Conservation (phyloP, 2,888 invertebrate species). For the Erannis defoliaria region DNA sequence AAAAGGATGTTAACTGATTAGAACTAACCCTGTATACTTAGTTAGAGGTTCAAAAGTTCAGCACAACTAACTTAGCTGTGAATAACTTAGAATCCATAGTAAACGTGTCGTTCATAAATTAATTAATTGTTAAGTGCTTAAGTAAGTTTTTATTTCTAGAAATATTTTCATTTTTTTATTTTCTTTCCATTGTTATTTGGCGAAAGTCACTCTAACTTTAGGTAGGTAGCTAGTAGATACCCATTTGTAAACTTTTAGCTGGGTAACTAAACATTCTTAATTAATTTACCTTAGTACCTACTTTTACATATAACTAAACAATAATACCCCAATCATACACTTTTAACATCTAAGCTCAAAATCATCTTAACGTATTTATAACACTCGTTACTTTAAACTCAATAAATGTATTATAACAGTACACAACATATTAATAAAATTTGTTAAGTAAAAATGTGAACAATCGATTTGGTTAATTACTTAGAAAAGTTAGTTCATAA, state of each 20-base stretch:
- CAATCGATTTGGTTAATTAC: constrained; percentile 84
- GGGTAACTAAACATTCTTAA: background rate
- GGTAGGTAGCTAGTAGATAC: background rate
- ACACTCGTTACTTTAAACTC: constrained; percentile 42
- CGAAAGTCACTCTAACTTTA: no score
- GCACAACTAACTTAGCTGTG: no score
- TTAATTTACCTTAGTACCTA: background rate
- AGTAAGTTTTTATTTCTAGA: no score
- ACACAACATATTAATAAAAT: constrained; percentile 84
- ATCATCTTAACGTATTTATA: constrained; percentile 9
- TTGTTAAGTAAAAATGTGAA: constrained; percentile 77
- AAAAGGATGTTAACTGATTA: no score
- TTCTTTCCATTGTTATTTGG: no score
- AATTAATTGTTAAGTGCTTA: no score
- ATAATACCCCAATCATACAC: background rate
- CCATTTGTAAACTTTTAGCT: background rate
- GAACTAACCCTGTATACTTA: no score
- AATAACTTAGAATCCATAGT: no score
- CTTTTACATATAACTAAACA: background rate
- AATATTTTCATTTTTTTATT: no score
- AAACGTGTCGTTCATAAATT: no score
- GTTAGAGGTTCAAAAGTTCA: no score
- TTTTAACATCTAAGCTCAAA: constrained; percentile 21
- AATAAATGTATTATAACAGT: constrained; percentile 73
- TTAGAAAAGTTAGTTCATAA: constrained; percentile 60